Percentiles rank a stretch among this genome's conserved stretches.
Evolutionary conservation across 2,113 vertebrate species (phyloP).

Genomic region (Cottus gobio): DNA sequence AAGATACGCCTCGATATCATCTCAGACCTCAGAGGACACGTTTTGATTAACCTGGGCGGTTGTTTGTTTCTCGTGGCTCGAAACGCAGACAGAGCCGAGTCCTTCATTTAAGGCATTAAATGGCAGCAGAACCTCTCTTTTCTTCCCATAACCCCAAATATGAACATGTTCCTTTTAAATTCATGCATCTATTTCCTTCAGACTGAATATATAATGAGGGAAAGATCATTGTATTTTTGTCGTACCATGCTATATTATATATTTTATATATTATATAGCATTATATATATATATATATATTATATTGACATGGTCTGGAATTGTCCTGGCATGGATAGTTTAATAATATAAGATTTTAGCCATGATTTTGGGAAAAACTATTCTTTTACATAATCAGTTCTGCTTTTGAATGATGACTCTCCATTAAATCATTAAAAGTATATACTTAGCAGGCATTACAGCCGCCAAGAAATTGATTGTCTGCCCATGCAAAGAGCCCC

Average conservation of each 20-base stretch:
- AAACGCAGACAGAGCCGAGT: neutral
- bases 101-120: neutral
- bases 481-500: slow-evolving; percentile 6
- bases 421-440: slow-evolving; percentile 41
- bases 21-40: slow-evolving; percentile 32
- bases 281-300: too few species aligned
- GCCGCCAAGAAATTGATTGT: slow-evolving; percentile 51
- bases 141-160: neutral
- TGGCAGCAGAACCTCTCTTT: neutral
- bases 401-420: slow-evolving; percentile 24
- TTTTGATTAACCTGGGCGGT: slow-evolving; percentile 21
- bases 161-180: neutral
- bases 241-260: too few species aligned
- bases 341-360: neutral
- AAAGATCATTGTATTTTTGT: neutral
- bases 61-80: neutral
- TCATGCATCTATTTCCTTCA: neutral
- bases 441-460: slow-evolving; percentile 52
- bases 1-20: slow-evolving; percentile 4
- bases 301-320: neutral
- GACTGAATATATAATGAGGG: neutral
- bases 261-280: too few species aligned
- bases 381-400: slow-evolving; percentile 11
- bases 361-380: neutral
- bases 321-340: neutral